phyloP scores from a whole-genome alignment of 2,113 vertebrate species.

The Scatophagus argus region DNA sequence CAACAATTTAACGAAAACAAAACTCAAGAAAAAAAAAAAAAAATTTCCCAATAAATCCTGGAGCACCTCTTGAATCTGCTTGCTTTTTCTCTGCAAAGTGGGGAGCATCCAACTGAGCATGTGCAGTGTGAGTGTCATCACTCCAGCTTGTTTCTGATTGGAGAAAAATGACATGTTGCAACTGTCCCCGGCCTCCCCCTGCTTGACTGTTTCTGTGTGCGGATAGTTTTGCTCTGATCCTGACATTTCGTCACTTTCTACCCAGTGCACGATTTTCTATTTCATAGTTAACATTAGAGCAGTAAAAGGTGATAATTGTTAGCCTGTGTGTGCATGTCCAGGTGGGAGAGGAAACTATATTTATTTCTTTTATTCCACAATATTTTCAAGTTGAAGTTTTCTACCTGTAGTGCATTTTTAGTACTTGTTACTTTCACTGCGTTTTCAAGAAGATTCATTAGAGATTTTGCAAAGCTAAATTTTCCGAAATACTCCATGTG shows the following conservation, averaged over 20 bases:
- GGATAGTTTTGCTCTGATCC: not conserved
- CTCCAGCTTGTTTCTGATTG: too few species aligned
- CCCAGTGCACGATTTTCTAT: not conserved
- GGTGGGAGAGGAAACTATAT: not conserved
- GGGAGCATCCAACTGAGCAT: too few species aligned
- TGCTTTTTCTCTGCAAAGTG: too few species aligned
- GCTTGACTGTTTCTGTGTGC: not conserved
- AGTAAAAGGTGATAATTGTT: not conserved
- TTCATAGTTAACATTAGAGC: not conserved
- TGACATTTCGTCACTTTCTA: not conserved
- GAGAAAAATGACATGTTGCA: too few species aligned
- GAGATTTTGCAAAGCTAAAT: not conserved
- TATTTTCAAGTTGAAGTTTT: too few species aligned
- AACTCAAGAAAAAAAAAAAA: too few species aligned
- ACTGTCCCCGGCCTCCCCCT: too few species aligned
- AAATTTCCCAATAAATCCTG: too few species aligned
- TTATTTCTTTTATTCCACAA: not conserved
- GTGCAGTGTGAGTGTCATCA: too few species aligned
- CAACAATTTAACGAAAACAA: too few species aligned
- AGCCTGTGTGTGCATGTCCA: too few species aligned
- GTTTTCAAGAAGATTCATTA: not conserved
- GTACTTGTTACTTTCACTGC: not conserved
- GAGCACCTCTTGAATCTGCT: too few species aligned
- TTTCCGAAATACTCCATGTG: not conserved
- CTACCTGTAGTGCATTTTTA: not conserved